Conservation (phyloP, 2,797 vertebrate species). For the Echiichthys vipera region DNA sequence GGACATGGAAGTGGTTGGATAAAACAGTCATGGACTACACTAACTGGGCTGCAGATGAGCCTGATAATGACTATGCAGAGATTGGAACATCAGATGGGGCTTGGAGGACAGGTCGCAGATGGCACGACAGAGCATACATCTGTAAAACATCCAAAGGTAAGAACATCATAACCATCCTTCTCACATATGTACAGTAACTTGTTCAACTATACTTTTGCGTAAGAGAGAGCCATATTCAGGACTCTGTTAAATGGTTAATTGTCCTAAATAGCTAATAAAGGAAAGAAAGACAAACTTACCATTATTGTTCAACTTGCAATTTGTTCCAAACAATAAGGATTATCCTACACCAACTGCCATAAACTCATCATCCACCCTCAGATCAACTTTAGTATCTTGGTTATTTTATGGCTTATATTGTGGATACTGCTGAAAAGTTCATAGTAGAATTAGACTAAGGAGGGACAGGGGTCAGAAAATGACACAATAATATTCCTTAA, state of each 20-base stretch:
- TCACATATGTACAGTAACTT: neutral
- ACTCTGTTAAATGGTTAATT: neutral
- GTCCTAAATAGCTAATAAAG: neutral
- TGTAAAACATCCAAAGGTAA: slow-evolving; percentile 78
- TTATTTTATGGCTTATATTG: neutral
- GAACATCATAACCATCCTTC: neutral
- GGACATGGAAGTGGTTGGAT: slow-evolving; percentile 77
- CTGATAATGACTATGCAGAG: slow-evolving; percentile 52
- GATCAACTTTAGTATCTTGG: neutral
- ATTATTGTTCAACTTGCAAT: neutral
- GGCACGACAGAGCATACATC: slow-evolving; percentile 70
- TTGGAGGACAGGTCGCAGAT: slow-evolving; percentile 67
- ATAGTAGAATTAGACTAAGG: neutral
- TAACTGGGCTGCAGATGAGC: slow-evolving; percentile 68
- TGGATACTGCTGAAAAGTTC: neutral
- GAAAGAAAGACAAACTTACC: neutral
- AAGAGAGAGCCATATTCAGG: neutral
- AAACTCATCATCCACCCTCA: neutral
- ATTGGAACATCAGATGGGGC: slow-evolving; percentile 50
- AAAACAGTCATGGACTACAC: slow-evolving; percentile 69
- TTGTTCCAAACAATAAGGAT: neutral
- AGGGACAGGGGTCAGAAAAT: neutral
- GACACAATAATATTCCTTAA: neutral
- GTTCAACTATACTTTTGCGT: neutral
- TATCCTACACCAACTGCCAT: neutral